Evolutionary conservation across 1,140 invertebrate genomes (phyloP), one percentile per base, ranked within the genome.

Genomic region (Drosophila orena): DNA sequence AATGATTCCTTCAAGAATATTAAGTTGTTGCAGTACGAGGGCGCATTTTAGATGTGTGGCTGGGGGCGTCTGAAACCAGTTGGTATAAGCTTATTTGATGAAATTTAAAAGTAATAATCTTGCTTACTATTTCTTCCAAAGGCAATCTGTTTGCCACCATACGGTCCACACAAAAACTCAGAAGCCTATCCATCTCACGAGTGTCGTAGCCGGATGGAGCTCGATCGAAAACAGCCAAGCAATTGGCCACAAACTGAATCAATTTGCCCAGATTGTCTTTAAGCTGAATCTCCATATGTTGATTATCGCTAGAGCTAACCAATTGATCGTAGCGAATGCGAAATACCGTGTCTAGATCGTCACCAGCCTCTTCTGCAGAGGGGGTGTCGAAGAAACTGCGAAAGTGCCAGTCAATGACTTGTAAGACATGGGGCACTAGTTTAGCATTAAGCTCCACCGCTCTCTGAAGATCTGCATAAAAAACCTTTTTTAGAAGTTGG

Each of bases 331-430:
- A 91, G 6, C 79, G 77, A 8, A 92, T 70, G 12, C 46, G 24
- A 59, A 89, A 91, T 4, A 71, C 60, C 1, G 50, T 66, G 4
- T 91, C 79, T 35, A 77, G 6, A 47, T 88, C 71, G 24, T 90
- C 77, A 2, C 14, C 57, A 22, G 64, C 65, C 2, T 86, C 58
- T 4, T 77, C 79, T 3, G 24, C 56, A 3, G 62, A 1, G 0
- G 85, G 58, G 0, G 68, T 90, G 0, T 79, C 66, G 8, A 92
- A 92, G 35, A 90, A 92, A 8, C 70, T 71, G 2, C 91, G 88
- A 58, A 92, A 92, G 65, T 92, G 90, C 70, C 80, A 91, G 37
- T 92, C 91, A 8, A 92, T 81, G n/a, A 92, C 91, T 58, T 92
- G 90, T 2, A 92, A 15, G 0, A 92, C 71, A 73, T 92, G 91